A percentile compares a stretch with the other conserved stretches of the same genome.
Evolutionary conservation across 1,140 invertebrate genomes (phyloP).

Genomic region (Acromyrmex charruanus): DNA sequence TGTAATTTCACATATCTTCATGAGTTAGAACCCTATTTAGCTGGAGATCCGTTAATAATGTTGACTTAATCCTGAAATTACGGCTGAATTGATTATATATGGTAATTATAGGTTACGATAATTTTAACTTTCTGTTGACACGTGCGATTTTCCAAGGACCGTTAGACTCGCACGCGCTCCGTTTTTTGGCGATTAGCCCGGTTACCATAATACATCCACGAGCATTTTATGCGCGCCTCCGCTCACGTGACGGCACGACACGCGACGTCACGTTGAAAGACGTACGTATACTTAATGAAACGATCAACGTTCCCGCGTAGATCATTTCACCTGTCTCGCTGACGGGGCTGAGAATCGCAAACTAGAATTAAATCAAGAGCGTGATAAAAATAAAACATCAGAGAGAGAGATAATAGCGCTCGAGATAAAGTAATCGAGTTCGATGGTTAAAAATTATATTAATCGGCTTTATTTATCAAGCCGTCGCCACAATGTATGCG

Average conservation of each 20-base stretch:
- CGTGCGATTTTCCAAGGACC: slow-evolving; percentile 20
- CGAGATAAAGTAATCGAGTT: slow-evolving; percentile 10
- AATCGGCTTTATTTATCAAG: not conserved
- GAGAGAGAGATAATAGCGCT: not conserved
- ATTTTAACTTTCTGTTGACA: slow-evolving; percentile 25
- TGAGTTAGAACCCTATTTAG: not conserved
- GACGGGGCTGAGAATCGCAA: not conserved
- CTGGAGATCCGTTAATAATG: not conserved
- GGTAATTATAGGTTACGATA: slow-evolving; percentile 2
- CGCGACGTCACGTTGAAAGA: slow-evolving; percentile 58
- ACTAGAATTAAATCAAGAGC: slow-evolving; percentile 18
- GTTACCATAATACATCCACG: slow-evolving; percentile 58
- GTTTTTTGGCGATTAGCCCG: slow-evolving; percentile 70
- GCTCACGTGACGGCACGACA: slow-evolving; percentile 47
- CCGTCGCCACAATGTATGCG: not conserved
- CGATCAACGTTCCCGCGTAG: slow-evolving; percentile 14
- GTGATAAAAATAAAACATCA: slow-evolving; percentile 12
- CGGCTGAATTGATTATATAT: not conserved
- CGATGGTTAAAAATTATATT: slow-evolving; percentile 29
- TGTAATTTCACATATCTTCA: not conserved
- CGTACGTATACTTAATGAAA: slow-evolving; percentile 26
- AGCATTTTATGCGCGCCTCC: slow-evolving; percentile 57
- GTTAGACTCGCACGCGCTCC: slow-evolving; percentile 8
- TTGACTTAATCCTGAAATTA: not conserved
- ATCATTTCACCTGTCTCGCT: slow-evolving; percentile 25